A percentile compares a stretch with the other conserved stretches of the same genome.
Evolutionary conservation across 1,140 invertebrate genomes (phyloP).

Genomic region (Cydia amplana): DNA sequence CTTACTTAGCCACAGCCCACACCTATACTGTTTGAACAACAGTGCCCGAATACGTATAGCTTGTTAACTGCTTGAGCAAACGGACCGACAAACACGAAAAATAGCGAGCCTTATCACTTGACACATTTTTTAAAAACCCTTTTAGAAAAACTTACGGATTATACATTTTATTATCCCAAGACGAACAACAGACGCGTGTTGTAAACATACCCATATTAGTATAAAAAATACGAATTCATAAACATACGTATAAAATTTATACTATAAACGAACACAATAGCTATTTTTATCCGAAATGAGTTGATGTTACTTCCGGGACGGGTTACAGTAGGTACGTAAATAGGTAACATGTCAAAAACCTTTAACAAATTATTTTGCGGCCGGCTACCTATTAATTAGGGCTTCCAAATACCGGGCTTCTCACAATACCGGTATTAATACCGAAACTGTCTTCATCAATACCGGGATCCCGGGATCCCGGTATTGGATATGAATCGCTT

Average conservation of each 20-base stretch:
- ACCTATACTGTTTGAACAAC: slow-evolving; percentile 68
- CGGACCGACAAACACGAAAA: slow-evolving; percentile 42
- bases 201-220: neutral
- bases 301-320: slow-evolving; percentile 7
- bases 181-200: neutral
- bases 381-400: slow-evolving; percentile 40
- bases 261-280: neutral
- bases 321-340: neutral
- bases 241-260: neutral
- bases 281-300: neutral
- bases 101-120: slow-evolving; percentile 48
- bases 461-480: too few species aligned
- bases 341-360: neutral
- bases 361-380: slow-evolving; percentile 40
- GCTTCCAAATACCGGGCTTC: too few species aligned
- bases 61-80: slow-evolving; percentile 63
- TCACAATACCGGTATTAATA: too few species aligned
- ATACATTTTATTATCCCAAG: neutral
- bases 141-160: neutral
- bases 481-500: too few species aligned
- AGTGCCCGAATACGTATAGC: slow-evolving; percentile 48
- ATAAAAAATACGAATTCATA: neutral
- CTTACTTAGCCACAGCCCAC: slow-evolving; percentile 55
- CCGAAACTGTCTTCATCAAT: too few species aligned
- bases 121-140: slow-evolving; percentile 28